phyloP scores from a whole-genome alignment of 2,888 invertebrate species.

The Tyria jacobaeae region DNA sequence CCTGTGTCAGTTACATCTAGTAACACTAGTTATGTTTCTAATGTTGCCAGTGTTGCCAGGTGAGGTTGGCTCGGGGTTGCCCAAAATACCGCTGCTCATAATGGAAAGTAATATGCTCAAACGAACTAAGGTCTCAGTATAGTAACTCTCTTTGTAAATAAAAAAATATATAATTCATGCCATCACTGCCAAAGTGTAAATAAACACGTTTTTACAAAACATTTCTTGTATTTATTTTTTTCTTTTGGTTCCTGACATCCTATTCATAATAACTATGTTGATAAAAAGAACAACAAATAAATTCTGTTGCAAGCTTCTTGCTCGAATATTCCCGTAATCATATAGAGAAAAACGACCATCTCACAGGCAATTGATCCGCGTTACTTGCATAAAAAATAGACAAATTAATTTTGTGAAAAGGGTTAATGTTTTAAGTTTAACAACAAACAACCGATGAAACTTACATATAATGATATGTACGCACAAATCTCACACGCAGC shows the following conservation, averaged over 20 bases:
- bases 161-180: slow-evolving; percentile 65
- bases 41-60: slow-evolving; percentile 49
- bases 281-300: too few relatives aligned
- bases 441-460: too few relatives aligned
- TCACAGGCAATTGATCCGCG: too few relatives aligned
- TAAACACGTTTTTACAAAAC: slow-evolving; percentile 74
- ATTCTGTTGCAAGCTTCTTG: too few relatives aligned
- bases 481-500: too few relatives aligned
- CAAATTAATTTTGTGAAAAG: too few relatives aligned
- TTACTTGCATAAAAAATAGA: too few relatives aligned
- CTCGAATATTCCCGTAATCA: too few relatives aligned
- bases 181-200: slow-evolving; percentile 87
- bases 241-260: neutral
- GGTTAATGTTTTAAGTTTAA: too few relatives aligned
- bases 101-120: slow-evolving; percentile 60
- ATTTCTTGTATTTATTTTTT: slow-evolving; percentile 33
- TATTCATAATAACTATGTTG: too few relatives aligned
- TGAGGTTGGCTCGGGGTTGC: slow-evolving; percentile 50
- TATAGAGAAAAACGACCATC: too few relatives aligned
- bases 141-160: slow-evolving; percentile 86
- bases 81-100: slow-evolving; percentile 47
- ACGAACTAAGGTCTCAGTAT: slow-evolving; percentile 77
- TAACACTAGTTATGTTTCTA: slow-evolving; percentile 41
- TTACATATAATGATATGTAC: too few relatives aligned
- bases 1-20: slow-evolving; percentile 53